Evolutionary conservation across 1,140 invertebrate genomes (phyloP).

Genomic region (Rhizoglyphus robini): DNA sequence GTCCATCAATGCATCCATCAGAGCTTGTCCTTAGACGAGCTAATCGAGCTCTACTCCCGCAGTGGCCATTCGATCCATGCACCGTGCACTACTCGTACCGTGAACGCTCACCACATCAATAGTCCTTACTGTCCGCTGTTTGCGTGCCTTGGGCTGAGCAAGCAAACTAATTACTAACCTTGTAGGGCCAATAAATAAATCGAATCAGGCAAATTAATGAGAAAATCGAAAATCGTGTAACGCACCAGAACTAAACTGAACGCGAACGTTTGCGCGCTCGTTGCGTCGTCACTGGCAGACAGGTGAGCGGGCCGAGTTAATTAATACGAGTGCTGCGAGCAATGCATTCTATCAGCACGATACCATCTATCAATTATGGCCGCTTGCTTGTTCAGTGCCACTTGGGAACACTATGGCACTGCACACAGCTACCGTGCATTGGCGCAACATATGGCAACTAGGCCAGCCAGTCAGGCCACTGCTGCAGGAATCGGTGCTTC

Average conservation of each 20-base stretch:
- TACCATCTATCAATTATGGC: constrained; percentile 11
- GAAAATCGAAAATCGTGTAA: constrained; percentile 15
- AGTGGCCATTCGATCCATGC: background rate
- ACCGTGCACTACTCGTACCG: background rate
- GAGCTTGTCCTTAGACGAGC: background rate
- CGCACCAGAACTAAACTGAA: constrained; percentile 7
- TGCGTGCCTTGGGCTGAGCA: background rate
- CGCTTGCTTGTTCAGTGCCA: background rate
- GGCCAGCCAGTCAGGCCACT: background rate
- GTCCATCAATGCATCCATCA: background rate
- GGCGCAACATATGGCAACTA: constrained; percentile 3
- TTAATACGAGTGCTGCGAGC: constrained; percentile 5
- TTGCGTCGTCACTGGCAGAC: background rate
- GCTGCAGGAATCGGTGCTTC: background rate
- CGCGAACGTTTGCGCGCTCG: too few relatives aligned
- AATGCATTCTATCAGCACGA: constrained; percentile 6
- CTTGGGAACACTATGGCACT: background rate
- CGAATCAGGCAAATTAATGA: constrained; percentile 12
- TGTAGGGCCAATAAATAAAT: constrained; percentile 10
- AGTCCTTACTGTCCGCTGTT: too few relatives aligned
- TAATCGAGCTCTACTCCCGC: background rate
- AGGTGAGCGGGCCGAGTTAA: constrained; percentile 6
- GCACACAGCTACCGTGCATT: background rate
- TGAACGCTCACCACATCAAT: too few relatives aligned
- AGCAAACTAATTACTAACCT: constrained; percentile 5